Evolutionary conservation across 2,888 invertebrate genomes (phyloP), one percentile per base, ranked within the genome.

Genomic region (Hyposoter dolosus): DNA sequence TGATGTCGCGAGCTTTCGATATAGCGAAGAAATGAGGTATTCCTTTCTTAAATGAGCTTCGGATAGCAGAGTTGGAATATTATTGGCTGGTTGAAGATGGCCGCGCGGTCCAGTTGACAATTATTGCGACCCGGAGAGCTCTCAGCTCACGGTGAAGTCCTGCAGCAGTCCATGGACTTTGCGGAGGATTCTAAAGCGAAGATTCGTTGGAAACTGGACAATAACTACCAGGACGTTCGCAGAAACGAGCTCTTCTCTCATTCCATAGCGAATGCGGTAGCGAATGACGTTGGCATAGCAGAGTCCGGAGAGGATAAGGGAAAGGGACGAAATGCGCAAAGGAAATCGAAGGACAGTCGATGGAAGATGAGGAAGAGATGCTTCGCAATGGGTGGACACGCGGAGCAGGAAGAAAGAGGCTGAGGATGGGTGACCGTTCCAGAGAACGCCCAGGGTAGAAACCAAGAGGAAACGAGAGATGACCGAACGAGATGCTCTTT

Each of bases 401-500:
- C 65, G 71, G 63, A 47, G 86, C 82, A 87, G 60, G 85, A 84
- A 85, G 87, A 89, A 87, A 81, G 86, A 83, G 83, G 74, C 71
- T 63, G 63, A 45, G 83, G 72, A 79, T 63, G 78, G 68, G 82
- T 53, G 66, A 56, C 19, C 23, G 56, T n/a, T 28, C 5, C 5
- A 60, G 60, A 60, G 60, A 60, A 60, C 60, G 60, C 60, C 50
- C 43, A 50, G 40, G 86, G 85, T 56, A 53, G 3, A 63, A 75
- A 56, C 17, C 87, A 65, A 85, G 80, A 90, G 86, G 82, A 53
- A 87, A 87, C 84, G 74, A 65, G 92, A 94, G 94, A 94, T 93
- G 93, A 94, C 94, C 93, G 90, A 93, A 93, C 93, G 93, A 93
- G 93, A 93, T 94, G 93, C 92, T 93, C 94, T 94, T 94, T 93